Evolutionary conservation across 2,888 invertebrate species (phyloP).

Genomic region (Melanostoma scalare): DNA sequence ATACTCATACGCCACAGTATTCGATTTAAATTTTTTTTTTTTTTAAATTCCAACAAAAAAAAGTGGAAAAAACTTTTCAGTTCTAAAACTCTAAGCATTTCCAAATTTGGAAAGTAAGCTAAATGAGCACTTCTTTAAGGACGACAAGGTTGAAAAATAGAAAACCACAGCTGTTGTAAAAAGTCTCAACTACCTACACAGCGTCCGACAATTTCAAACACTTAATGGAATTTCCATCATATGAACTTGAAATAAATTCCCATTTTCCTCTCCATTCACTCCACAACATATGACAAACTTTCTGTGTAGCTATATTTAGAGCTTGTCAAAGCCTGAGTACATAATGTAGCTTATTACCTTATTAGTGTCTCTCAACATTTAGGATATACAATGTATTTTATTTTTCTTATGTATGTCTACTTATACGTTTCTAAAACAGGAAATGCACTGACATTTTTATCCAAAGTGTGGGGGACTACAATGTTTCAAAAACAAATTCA

Average conservation of each 20-base stretch:
- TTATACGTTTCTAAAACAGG: conserved; percentile 18
- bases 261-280: not conserved
- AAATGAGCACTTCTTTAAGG: too few species aligned
- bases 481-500: not conserved
- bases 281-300: not conserved
- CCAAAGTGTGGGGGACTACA: not conserved
- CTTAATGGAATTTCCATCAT: not conserved
- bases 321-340: conserved; percentile 30
- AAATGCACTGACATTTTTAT: conserved; percentile 35
- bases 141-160: too few species aligned
- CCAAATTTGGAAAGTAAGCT: too few species aligned
- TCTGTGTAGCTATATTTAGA: conserved; percentile 10
- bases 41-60: too few species aligned
- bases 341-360: conserved; percentile 35
- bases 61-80: too few species aligned
- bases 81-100: too few species aligned
- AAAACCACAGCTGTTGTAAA: too few species aligned
- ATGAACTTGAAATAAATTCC: conserved; percentile 24
- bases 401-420: not conserved
- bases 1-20: too few species aligned
- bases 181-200: too few species aligned
- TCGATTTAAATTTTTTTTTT: too few species aligned
- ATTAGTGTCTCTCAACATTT: conserved; percentile 32
- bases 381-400: conserved; percentile 6
- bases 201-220: not conserved